Conservation (phyloP, 2,888 invertebrate species). For the Tuta absoluta region DNA sequence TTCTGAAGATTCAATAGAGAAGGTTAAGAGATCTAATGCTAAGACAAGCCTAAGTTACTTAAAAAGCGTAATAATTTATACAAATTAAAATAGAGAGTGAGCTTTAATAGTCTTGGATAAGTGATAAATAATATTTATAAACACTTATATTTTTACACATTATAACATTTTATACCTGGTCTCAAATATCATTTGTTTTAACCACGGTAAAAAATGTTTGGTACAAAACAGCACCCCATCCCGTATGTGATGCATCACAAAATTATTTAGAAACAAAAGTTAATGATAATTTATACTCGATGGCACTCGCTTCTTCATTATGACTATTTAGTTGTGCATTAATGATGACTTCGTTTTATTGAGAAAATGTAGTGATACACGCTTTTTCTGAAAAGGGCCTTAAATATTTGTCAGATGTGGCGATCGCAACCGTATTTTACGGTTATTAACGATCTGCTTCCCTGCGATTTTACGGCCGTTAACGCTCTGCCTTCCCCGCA, state of each 20-base stretch:
- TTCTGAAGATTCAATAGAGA: not conserved
- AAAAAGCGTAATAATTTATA: constrained; percentile 24
- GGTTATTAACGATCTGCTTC: too few species aligned
- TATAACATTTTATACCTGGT: not conserved
- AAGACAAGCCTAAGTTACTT: constrained; percentile 9
- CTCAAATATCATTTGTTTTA: not conserved
- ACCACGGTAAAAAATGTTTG: too few species aligned
- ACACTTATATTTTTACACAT: not conserved
- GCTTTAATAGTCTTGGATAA: constrained; percentile 21
- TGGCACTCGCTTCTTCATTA: too few species aligned
- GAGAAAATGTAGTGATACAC: too few species aligned
- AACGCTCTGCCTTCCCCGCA: too few species aligned
- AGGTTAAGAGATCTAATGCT: constrained; percentile 4
- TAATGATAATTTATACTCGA: not conserved
- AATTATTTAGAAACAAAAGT: not conserved
- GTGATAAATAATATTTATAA: constrained; percentile 8
- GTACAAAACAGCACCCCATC: not conserved
- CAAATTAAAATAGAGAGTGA: constrained; percentile 24
- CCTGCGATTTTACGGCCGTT: too few species aligned
- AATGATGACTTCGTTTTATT: too few species aligned
- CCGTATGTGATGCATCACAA: not conserved
- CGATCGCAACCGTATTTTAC: too few species aligned
- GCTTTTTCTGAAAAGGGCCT: too few species aligned
- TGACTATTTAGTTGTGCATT: too few species aligned
- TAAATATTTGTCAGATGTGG: too few species aligned